Evolutionary conservation across 2,888 invertebrate genomes (phyloP).

Genomic region (Nephrotoma appendiculata): DNA sequence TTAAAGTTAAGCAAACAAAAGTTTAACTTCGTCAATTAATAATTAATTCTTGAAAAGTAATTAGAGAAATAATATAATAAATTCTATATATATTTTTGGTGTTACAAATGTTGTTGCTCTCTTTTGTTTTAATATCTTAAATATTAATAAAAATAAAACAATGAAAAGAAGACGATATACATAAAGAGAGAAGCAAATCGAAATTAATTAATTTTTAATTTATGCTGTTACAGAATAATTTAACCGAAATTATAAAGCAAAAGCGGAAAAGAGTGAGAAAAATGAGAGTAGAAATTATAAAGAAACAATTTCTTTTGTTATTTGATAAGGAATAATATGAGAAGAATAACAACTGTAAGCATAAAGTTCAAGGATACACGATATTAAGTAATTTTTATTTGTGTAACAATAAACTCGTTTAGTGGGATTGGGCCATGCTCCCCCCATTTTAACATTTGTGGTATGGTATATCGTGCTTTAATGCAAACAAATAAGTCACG

Average conservation of each 20-base stretch:
- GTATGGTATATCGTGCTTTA: too few relatives aligned
- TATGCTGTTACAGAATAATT: background rate
- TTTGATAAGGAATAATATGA: background rate
- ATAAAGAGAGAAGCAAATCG: background rate
- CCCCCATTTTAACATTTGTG: too few relatives aligned
- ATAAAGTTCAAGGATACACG: background rate
- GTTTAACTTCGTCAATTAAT: background rate
- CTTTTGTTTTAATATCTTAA: background rate
- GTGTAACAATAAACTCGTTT: too few relatives aligned
- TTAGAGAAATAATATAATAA: background rate
- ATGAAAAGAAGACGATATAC: background rate
- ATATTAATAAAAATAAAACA: background rate
- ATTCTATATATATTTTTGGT: background rate
- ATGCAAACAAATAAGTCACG: too few relatives aligned
- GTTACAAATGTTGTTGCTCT: background rate
- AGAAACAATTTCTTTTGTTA: background rate
- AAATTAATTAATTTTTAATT: background rate
- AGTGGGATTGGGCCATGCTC: too few relatives aligned
- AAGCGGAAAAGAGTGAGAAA: background rate
- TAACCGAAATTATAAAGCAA: background rate
- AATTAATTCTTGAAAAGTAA: background rate
- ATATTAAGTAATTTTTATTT: too few relatives aligned
- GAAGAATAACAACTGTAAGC: background rate
- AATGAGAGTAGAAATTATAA: background rate
- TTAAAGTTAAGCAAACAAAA: background rate